These are phyloP conservation scores for Chionoecetes opilio DNA, from an alignment of 1,140 invertebrate genomes.

Conservation along the genomic window DNA sequence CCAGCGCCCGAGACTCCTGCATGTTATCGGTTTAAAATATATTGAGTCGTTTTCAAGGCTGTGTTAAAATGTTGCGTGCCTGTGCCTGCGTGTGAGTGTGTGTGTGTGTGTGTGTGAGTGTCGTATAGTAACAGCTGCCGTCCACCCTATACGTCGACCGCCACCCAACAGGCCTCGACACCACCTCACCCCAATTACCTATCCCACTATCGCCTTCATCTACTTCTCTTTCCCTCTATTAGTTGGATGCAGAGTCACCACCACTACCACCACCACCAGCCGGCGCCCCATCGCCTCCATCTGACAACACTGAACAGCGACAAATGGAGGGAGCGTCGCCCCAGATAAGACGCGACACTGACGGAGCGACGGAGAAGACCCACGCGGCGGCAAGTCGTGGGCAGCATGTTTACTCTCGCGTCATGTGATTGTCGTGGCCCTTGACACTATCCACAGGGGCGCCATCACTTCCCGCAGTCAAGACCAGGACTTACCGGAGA, in stretches of 20 bases:
- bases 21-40: not conserved
- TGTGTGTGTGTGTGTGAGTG: not conserved
- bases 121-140: not conserved
- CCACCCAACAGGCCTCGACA: not conserved
- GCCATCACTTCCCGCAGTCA: too few species aligned
- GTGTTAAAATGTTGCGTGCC: not conserved
- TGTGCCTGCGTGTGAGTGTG: slow-evolving; percentile 35
- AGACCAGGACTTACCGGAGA: too few species aligned
- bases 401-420: not conserved
- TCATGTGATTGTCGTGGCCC: not conserved
- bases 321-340: slow-evolving; percentile 38
- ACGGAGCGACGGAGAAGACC: not conserved
- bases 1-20: not conserved
- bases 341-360: slow-evolving; percentile 45
- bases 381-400: not conserved
- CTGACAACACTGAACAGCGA: slow-evolving; percentile 24
- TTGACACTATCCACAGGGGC: not conserved
- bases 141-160: not conserved
- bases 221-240: not conserved
- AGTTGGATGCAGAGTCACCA: not conserved
- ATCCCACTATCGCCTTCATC: not conserved
- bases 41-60: not conserved
- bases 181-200: not conserved
- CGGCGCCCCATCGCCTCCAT: not conserved
- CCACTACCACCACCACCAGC: not conserved